These are phyloP conservation scores for Scopus umbretta DNA, from an alignment of 2,113 vertebrate genomes.

Conservation along the genomic window DNA sequence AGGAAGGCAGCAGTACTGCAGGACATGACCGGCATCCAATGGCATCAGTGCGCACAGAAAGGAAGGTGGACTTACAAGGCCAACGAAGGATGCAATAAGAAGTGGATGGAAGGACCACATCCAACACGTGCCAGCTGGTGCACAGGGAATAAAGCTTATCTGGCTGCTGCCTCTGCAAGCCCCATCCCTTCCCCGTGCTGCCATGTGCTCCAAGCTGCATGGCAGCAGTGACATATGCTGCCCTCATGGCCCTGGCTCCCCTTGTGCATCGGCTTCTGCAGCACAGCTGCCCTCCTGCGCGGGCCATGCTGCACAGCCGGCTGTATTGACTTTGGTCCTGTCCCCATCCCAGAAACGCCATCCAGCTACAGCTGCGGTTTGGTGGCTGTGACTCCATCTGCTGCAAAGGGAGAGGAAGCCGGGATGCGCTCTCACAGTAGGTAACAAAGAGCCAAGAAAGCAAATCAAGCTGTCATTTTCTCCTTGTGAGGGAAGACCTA, in stretches of 20 bases:
- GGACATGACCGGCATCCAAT: rapidly evolving
- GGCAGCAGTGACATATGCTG: background rate
- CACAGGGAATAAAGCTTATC: background rate
- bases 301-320: background rate
- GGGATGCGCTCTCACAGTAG: background rate
- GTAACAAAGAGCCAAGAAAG: constrained; percentile 31
- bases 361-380: background rate
- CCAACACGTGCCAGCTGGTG: rapidly evolving
- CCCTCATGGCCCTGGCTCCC: background rate
- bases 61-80: background rate
- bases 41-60: background rate
- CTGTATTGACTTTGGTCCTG: background rate
- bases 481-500: background rate
- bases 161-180: background rate
- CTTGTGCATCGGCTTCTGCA: background rate
- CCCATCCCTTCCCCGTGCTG: background rate
- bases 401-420: background rate
- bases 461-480: constrained; percentile 28
- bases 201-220: background rate
- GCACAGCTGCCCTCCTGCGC: background rate
- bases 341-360: background rate
- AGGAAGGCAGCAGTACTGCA: background rate
- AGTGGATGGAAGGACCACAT: background rate
- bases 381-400: background rate
- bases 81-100: background rate